These are phyloP conservation scores for Eurytoma californica DNA, from an alignment of 2,888 invertebrate species.

Conservation along the genomic window DNA sequence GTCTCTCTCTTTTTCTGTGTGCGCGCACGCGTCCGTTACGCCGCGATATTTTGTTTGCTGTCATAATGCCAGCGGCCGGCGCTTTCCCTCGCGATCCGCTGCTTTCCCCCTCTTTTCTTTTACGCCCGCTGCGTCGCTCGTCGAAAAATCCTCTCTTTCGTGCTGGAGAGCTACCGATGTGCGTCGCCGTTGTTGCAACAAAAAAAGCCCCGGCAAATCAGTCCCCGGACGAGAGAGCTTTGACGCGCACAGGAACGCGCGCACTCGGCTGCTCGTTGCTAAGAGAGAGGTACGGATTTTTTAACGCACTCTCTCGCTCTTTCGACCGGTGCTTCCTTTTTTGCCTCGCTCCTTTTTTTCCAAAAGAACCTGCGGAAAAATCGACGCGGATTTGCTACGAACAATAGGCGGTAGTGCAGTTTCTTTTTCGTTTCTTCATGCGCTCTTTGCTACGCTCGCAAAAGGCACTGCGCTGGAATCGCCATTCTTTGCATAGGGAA, in stretches of 20 bases:
- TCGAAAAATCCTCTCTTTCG: conserved; percentile 25
- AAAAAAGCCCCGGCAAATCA: not conserved
- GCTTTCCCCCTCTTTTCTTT: conserved; percentile 34
- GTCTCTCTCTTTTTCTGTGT: not conserved
- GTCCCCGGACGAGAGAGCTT: conserved; percentile 5
- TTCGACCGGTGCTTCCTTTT: not conserved
- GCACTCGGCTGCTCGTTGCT: not conserved
- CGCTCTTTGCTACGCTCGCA: not conserved
- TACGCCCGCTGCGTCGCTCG: conserved; percentile 30
- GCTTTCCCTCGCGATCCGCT: conserved; percentile 47
- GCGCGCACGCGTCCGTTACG: conserved; percentile 59
- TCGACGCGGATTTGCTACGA: not conserved
- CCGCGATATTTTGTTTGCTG: conserved; percentile 72
- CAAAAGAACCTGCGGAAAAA: conserved; percentile 20
- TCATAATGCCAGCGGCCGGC: conserved; percentile 63
- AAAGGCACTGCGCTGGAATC: not conserved
- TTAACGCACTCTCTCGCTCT: not conserved
- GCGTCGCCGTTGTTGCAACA: conserved; percentile 4
- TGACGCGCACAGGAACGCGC: not conserved
- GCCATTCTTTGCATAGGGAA: not conserved
- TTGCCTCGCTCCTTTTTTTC: not conserved
- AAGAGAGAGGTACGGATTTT: conserved; percentile 18
- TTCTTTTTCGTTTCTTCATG: conserved; percentile 18
- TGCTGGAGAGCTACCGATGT: not conserved
- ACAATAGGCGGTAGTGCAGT: conserved; percentile 16